Evolutionary conservation across 2,888 invertebrate species (phyloP).

Genomic region (Tanypteryx hageni): DNA sequence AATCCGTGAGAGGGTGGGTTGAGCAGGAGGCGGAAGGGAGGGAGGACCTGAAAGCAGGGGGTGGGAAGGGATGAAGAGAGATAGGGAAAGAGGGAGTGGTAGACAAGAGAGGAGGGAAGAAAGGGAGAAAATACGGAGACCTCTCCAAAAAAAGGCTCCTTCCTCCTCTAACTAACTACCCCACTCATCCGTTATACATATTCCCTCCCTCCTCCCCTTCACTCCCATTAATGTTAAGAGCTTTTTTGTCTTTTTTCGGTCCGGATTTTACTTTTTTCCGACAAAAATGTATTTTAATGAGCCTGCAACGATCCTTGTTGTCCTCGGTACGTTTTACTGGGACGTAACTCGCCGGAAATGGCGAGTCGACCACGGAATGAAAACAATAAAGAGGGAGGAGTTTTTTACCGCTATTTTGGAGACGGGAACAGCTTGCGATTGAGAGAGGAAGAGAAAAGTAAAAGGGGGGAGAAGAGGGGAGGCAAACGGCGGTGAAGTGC

Average conservation of each 20-base stretch:
- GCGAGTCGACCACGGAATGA: background rate
- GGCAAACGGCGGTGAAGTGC: background rate
- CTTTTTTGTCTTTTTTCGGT: conserved; percentile 27
- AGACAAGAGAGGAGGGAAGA: background rate
- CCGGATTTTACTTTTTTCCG: background rate
- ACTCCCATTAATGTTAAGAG: background rate
- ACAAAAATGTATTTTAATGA: conserved; percentile 35
- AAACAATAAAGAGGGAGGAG: background rate
- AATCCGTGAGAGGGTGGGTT: conserved; percentile 42
- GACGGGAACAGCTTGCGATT: background rate
- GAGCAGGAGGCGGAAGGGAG: conserved; percentile 2
- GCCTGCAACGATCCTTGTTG: conserved; percentile 28
- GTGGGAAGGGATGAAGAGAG: conserved; percentile 8
- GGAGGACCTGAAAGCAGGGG: background rate
- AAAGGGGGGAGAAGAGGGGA: background rate
- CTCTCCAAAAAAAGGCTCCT: conserved; percentile 44
- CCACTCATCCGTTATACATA: conserved; percentile 51
- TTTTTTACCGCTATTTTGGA: background rate
- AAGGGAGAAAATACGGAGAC: conserved; percentile 37
- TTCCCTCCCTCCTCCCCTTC: background rate
- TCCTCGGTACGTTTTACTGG: background rate
- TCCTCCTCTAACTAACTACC: conserved; percentile 60
- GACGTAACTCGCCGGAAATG: background rate
- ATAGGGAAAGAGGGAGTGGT: background rate
- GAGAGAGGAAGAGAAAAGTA: background rate